Percentiles rank a stretch among this genome's conserved stretches.
phyloP scores from a whole-genome alignment of 2,113 vertebrate genomes.

The Mohoua ochrocephala region DNA sequence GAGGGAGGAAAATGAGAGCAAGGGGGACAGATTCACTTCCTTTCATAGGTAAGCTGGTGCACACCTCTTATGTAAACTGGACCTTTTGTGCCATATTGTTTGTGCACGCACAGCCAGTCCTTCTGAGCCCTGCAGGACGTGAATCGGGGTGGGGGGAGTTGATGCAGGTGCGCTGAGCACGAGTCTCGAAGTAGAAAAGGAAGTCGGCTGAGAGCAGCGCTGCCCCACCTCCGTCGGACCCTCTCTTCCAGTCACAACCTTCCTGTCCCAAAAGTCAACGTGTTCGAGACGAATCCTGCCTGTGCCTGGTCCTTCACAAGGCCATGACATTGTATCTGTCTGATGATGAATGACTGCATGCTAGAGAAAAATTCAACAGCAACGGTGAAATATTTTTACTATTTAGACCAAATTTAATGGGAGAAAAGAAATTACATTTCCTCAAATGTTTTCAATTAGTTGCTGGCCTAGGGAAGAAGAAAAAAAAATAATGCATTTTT shows the following conservation, averaged over 20 bases:
- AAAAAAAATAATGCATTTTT: not conserved
- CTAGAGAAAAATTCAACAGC: slow-evolving; percentile 42
- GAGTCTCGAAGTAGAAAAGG: not conserved
- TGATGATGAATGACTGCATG: not conserved
- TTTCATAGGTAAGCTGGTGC: not conserved
- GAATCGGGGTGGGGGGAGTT: no score
- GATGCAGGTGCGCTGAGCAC: not conserved
- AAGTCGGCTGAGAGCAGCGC: not conserved
- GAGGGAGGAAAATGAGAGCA: not conserved
- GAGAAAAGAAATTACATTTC: not conserved
- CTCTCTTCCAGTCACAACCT: not conserved
- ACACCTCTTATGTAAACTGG: not conserved
- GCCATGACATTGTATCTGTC: not conserved
- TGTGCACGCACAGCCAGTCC: not conserved
- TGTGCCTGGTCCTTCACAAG: not conserved
- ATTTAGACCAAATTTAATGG: slow-evolving; percentile 10
- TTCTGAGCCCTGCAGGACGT: no score
- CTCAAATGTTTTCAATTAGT: not conserved
- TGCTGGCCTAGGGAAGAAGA: not conserved
- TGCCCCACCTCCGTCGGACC: rapidly evolving
- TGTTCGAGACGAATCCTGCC: not conserved
- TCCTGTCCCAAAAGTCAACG: not conserved
- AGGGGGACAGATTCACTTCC: not conserved
- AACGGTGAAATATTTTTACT: slow-evolving; percentile 38
- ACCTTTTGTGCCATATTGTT: not conserved